Evolutionary conservation across 2,888 invertebrate species (phyloP).

Genomic region (Electrophaes corylata): DNA sequence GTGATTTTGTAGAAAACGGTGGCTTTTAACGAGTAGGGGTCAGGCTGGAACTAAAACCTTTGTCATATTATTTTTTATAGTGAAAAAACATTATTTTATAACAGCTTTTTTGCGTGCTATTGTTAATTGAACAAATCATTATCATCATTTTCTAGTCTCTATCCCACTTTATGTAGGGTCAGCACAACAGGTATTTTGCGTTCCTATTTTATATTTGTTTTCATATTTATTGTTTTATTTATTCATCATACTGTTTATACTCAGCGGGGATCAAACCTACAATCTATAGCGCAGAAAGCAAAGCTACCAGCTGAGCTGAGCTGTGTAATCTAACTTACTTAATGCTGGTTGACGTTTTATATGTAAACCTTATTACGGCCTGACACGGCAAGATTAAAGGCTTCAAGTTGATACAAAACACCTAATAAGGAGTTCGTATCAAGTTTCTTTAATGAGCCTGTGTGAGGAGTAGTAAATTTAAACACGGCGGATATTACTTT

Average conservation of each 20-base stretch:
- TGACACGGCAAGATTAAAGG: constrained; percentile 30
- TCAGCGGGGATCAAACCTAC: neutral
- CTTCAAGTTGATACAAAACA: constrained; percentile 21
- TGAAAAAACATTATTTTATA: no score
- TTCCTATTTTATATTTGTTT: no score
- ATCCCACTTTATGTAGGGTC: no score
- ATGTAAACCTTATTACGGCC: constrained; percentile 14
- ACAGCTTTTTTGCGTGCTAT: no score
- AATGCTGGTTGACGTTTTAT: constrained; percentile 14
- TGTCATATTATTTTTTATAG: no score
- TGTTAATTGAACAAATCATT: no score
- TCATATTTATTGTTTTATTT: no score
- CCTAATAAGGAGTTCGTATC: constrained; percentile 37
- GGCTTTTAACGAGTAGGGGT: neutral
- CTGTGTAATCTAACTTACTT: neutral
- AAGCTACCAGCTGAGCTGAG: no score
- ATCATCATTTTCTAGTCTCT: no score
- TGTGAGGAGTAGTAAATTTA: neutral
- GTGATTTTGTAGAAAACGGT: neutral
- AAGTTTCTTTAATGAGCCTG: constrained; percentile 49
- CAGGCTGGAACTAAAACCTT: neutral
- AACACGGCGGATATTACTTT: neutral
- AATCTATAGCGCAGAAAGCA: neutral
- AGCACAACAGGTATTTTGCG: no score
- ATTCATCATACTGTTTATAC: no score